These are phyloP conservation scores for Centropus bengalensis DNA, from an alignment of 2,113 vertebrate species.

Conservation along the genomic window DNA sequence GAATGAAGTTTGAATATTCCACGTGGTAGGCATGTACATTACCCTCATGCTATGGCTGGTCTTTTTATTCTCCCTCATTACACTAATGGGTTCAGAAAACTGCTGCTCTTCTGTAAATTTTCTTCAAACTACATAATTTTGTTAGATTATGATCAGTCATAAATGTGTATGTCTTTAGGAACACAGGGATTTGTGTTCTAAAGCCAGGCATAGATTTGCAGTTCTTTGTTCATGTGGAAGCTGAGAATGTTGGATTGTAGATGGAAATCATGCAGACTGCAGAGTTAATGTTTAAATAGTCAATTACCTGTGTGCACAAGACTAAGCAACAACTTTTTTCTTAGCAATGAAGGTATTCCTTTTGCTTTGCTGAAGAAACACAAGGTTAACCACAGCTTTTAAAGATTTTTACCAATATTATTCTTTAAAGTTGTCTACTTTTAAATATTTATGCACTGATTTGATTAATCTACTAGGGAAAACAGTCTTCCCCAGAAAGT, in stretches of 20 bases:
- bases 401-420: neutral
- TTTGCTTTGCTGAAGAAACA: neutral
- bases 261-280: neutral
- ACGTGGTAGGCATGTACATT: rapidly evolving
- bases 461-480: neutral
- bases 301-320: neutral
- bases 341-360: neutral
- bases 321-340: neutral
- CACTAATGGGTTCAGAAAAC: neutral
- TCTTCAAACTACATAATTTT: rapidly evolving
- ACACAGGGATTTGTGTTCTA: neutral
- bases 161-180: neutral
- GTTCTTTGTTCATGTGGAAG: neutral
- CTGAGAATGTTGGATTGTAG: neutral
- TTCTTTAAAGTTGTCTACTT: neutral
- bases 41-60: neutral
- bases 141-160: neutral
- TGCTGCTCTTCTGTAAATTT: neutral
- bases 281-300: neutral
- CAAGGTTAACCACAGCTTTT: neutral
- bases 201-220: neutral
- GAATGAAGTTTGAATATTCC: neutral
- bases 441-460: neutral
- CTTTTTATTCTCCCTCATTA: neutral
- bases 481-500: neutral